Evolutionary conservation across 2,797 vertebrate genomes (phyloP).

Genomic region (Poliocrania exsul): DNA sequence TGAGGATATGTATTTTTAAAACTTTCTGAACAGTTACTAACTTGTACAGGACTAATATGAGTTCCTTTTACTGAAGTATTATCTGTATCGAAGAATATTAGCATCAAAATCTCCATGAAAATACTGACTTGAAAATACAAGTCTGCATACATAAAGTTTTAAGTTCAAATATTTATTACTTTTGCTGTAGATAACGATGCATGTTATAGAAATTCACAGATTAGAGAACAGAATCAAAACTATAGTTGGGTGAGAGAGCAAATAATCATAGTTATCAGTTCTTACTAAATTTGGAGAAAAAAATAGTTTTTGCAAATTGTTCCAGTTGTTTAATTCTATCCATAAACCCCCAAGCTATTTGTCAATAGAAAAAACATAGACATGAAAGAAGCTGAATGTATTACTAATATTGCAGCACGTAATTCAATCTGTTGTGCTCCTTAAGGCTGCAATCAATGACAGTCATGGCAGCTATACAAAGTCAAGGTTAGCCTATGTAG

Average conservation of each 20-base stretch:
- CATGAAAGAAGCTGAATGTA: neutral
- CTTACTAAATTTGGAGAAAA: neutral
- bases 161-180: neutral
- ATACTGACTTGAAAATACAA: no score
- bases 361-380: neutral
- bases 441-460: slow-evolving; percentile 8
- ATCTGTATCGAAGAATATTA: neutral
- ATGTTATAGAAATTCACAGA: neutral
- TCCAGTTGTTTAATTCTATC: neutral
- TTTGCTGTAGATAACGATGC: neutral
- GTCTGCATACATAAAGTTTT: neutral
- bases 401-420: neutral
- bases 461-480: neutral
- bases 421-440: neutral
- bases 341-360: neutral
- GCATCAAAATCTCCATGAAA: neutral
- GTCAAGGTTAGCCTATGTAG: neutral
- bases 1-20: neutral
- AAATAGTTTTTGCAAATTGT: neutral
- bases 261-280: neutral
- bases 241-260: neutral
- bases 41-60: neutral
- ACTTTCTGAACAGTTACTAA: neutral
- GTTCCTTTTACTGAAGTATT: neutral
- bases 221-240: neutral